A percentile compares a stretch with the other conserved stretches of the same genome.
phyloP scores from a whole-genome alignment of 2,888 invertebrate genomes.

The Drosophila lutescens region DNA sequence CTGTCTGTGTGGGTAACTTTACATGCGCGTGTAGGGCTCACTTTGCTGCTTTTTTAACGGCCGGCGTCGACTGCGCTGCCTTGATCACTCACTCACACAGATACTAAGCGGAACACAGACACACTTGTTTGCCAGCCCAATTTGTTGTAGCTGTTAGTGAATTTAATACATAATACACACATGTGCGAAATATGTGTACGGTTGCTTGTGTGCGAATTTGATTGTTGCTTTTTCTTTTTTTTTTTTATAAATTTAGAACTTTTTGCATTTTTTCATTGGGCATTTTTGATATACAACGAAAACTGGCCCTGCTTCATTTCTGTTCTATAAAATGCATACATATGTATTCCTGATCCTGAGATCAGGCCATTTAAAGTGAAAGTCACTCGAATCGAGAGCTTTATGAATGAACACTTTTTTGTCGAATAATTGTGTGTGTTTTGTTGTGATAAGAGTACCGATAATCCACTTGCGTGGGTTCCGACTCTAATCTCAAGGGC shows the following conservation, averaged over 20 bases:
- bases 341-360: conserved; percentile 11
- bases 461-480: conserved; percentile 24
- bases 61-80: conserved; percentile 60
- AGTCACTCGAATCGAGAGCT: conserved; percentile 6
- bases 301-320: conserved; percentile 23
- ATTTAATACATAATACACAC: conserved; percentile 59
- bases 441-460: conserved; percentile 28
- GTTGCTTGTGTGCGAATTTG: conserved; percentile 53
- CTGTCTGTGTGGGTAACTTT: conserved; percentile 66
- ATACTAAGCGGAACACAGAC: conserved; percentile 17
- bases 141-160: conserved; percentile 74
- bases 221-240: conserved; percentile 71
- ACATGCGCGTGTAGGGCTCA: conserved; percentile 76
- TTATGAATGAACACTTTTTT: conserved; percentile 46
- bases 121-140: conserved; percentile 60
- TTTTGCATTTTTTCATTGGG: conserved; percentile 69
- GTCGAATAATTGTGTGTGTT: conserved; percentile 14
- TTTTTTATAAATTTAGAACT: conserved; percentile 78
- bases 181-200: conserved; percentile 39
- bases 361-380: conserved; percentile 4
- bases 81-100: conserved; percentile 60
- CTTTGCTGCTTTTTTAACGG: conserved; percentile 75
- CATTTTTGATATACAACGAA: conserved; percentile 70
- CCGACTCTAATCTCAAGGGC: conserved; percentile 32
- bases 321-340: not conserved